phyloP scores from a whole-genome alignment of 2,888 invertebrate genomes.

The Tortrix viridana region DNA sequence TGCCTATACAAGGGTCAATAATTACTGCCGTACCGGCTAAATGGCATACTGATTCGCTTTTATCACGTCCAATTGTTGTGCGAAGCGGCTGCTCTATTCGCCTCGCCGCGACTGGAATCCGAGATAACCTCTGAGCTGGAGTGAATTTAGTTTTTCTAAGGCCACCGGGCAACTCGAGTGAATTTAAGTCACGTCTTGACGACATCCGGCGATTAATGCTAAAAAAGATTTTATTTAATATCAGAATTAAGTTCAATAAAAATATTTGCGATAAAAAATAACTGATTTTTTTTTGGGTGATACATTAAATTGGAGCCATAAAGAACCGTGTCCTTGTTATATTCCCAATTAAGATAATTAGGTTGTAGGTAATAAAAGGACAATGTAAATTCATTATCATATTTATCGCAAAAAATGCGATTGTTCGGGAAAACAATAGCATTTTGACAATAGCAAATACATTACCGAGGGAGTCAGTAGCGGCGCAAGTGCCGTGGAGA shows the following conservation, averaged over 20 bases:
- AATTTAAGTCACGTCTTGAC: slow-evolving; percentile 43
- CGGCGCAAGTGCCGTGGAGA: slow-evolving; percentile 67
- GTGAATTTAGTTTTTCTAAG: slow-evolving; percentile 55
- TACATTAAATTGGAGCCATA: slow-evolving; percentile 14
- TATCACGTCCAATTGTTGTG: slow-evolving; percentile 63
- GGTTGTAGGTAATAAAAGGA: slow-evolving; percentile 62
- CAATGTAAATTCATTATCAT: slow-evolving; percentile 50
- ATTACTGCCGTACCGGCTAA: slow-evolving; percentile 54
- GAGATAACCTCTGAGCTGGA: slow-evolving; percentile 59
- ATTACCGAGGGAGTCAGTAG: slow-evolving; percentile 71
- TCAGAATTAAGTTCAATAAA: slow-evolving; percentile 20
- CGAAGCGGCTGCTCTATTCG: slow-evolving; percentile 55
- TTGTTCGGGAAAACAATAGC: slow-evolving; percentile 69
- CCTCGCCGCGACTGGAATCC: slow-evolving; percentile 57
- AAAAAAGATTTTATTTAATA: slow-evolving; percentile 30
- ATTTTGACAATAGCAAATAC: slow-evolving; percentile 75
- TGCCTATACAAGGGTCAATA: slow-evolving; percentile 46
- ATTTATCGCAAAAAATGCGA: slow-evolving; percentile 59
- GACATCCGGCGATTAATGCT: slow-evolving; percentile 36
- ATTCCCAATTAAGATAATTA: slow-evolving; percentile 64
- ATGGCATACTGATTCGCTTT: slow-evolving; percentile 58
- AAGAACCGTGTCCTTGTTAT: slow-evolving; percentile 3
- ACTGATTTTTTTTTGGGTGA: not conserved
- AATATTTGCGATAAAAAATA: not conserved
- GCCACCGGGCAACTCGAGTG: slow-evolving; percentile 39